These are phyloP conservation scores for Zaprionus bogoriensis DNA, from an alignment of 2,888 invertebrate genomes.

Conservation along the genomic window DNA sequence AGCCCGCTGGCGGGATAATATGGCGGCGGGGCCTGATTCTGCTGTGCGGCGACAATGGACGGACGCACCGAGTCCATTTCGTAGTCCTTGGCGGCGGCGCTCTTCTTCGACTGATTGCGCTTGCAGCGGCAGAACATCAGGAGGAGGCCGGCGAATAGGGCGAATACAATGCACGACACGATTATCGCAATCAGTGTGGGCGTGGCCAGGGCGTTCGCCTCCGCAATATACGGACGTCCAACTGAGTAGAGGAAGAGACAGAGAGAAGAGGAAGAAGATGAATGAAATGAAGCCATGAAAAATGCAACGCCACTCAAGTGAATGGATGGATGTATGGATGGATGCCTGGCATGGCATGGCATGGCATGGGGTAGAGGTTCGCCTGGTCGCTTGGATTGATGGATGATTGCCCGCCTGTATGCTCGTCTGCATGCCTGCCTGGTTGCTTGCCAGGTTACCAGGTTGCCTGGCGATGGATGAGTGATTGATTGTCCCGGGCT, in stretches of 20 bases:
- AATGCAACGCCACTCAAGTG: slow-evolving; percentile 66
- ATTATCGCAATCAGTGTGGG: slow-evolving; percentile 91
- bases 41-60: slow-evolving; percentile 90
- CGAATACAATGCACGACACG: slow-evolving; percentile 91
- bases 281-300: slow-evolving; percentile 70
- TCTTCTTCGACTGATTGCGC: slow-evolving; percentile 91
- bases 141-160: slow-evolving; percentile 89
- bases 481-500: slow-evolving; percentile 61
- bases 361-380: neutral
- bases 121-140: slow-evolving; percentile 94
- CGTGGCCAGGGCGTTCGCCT: slow-evolving; percentile 89
- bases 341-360: slow-evolving; percentile 21
- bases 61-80: slow-evolving; percentile 95
- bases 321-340: slow-evolving; percentile 47
- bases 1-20: slow-evolving; percentile 94
- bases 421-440: no score
- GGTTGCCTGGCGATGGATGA: slow-evolving; percentile 34
- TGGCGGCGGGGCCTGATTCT: slow-evolving; percentile 93
- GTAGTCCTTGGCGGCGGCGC: slow-evolving; percentile 92
- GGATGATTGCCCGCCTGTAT: slow-evolving; percentile 35
- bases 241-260: slow-evolving; percentile 84
- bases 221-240: slow-evolving; percentile 91
- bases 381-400: slow-evolving; percentile 24
- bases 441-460: slow-evolving; percentile 12
- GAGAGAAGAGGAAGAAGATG: slow-evolving; percentile 20